Percentiles rank a stretch among this genome's conserved stretches.
phyloP scores from a whole-genome alignment of 2,113 vertebrate genomes.

The Cercopithecus mona region DNA sequence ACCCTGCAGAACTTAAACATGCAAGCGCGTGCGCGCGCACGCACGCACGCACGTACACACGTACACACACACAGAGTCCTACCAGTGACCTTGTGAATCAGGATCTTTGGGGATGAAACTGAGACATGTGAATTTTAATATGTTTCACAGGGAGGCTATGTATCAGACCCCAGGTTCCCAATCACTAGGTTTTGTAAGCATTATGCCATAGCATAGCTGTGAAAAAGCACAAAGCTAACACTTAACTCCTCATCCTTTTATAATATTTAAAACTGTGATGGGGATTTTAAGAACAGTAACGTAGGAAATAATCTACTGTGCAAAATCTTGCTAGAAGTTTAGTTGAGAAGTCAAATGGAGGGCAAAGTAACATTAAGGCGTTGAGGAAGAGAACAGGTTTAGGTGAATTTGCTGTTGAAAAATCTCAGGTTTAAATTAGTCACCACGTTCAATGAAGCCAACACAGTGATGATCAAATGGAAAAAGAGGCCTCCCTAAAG shows the following conservation, averaged over 20 bases:
- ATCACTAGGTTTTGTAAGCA: background rate
- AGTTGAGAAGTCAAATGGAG: background rate
- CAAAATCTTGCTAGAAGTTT: background rate
- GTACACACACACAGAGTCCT: accelerated
- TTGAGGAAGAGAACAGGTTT: background rate
- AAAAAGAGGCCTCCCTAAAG: background rate
- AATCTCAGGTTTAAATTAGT: background rate
- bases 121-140: background rate
- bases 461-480: background rate
- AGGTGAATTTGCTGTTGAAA: background rate
- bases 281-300: background rate
- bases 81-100: background rate
- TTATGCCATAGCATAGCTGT: background rate
- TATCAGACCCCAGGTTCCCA: background rate
- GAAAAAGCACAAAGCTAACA: background rate
- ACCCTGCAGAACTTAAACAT: background rate
- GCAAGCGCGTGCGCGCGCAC: accelerated
- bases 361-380: background rate
- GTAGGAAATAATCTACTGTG: background rate
- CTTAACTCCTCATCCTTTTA: background rate
- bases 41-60: background rate
- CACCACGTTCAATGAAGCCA: background rate
- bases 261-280: background rate
- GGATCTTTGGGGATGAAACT: background rate
- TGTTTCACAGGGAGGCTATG: background rate